These are phyloP conservation scores for Aphyosemion australe DNA, from an alignment of 2,113 vertebrate species.

Conservation along the genomic window DNA sequence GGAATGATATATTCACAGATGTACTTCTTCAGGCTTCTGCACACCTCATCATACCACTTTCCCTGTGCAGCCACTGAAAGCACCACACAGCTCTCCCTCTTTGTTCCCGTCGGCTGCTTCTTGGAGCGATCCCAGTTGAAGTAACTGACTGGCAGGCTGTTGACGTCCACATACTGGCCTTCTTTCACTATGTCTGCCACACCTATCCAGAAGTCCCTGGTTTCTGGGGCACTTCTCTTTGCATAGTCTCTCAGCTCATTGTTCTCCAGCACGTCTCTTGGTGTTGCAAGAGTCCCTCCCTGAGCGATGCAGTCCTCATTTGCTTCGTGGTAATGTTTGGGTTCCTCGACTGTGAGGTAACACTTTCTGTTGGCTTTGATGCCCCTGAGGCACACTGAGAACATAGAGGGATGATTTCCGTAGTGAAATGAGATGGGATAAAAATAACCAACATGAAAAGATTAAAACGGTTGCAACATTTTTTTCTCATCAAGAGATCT, in stretches of 20 bases:
- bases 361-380: constrained; percentile 93
- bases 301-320: constrained; percentile 96
- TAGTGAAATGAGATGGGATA: not conserved
- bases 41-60: constrained; percentile 92
- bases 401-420: constrained; percentile 40
- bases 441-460: not conserved
- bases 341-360: constrained; percentile 86
- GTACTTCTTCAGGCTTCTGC: constrained; percentile 89
- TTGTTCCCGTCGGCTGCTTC: constrained; percentile 90
- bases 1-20: constrained; percentile 95
- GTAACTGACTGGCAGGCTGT: constrained; percentile 85
- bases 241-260: constrained; percentile 86
- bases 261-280: constrained; percentile 86
- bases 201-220: constrained; percentile 91
- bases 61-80: constrained; percentile 88
- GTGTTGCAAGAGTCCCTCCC: constrained; percentile 90
- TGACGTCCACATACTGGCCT: constrained; percentile 94
- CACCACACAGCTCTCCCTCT: constrained; percentile 89
- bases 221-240: constrained; percentile 82
- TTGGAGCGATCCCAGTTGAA: constrained; percentile 89
- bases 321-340: constrained; percentile 92
- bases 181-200: constrained; percentile 91
- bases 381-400: constrained; percentile 94
- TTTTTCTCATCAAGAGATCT: not conserved
- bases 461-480: too few species aligned